Percentiles rank a stretch among this genome's conserved stretches.
Evolutionary conservation across 2,113 vertebrate genomes (phyloP).

Genomic region (Neogale vison): DNA sequence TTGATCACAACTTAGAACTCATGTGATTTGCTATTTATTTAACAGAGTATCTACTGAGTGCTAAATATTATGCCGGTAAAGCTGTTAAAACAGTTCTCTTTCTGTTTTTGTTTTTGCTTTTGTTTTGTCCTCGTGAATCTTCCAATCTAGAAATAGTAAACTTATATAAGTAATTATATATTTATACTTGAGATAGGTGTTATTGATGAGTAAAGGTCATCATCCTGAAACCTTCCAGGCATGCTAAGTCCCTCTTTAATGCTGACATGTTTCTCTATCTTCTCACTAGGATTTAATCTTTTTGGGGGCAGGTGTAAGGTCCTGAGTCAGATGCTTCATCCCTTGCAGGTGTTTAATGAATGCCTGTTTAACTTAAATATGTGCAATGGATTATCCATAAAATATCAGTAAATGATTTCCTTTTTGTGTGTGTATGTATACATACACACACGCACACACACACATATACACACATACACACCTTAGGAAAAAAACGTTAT

Average conservation of each 20-base stretch:
- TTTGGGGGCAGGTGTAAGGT: not conserved
- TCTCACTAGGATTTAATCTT: not conserved
- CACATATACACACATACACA: no score
- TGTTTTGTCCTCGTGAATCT: not conserved
- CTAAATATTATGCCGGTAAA: not conserved
- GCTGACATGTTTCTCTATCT: not conserved
- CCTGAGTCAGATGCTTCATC: not conserved
- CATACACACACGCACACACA: not conserved
- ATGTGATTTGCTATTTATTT: not conserved
- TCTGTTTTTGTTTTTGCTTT: no score
- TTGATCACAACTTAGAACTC: not conserved
- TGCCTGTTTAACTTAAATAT: not conserved
- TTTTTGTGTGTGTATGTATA: not conserved
- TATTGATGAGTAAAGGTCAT: not conserved
- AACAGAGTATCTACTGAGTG: not conserved
- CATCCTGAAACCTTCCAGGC: not conserved
- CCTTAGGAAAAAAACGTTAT: not conserved
- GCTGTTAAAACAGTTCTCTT: not conserved
- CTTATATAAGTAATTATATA: not conserved
- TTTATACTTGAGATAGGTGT: not conserved
- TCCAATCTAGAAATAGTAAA: not conserved
- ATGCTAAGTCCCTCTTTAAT: not conserved
- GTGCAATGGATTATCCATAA: not conserved
- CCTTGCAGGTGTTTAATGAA: not conserved
- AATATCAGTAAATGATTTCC: not conserved